Conservation (phyloP, 2,888 invertebrate genomes). For the Leptarthrus brevirostris region DNA sequence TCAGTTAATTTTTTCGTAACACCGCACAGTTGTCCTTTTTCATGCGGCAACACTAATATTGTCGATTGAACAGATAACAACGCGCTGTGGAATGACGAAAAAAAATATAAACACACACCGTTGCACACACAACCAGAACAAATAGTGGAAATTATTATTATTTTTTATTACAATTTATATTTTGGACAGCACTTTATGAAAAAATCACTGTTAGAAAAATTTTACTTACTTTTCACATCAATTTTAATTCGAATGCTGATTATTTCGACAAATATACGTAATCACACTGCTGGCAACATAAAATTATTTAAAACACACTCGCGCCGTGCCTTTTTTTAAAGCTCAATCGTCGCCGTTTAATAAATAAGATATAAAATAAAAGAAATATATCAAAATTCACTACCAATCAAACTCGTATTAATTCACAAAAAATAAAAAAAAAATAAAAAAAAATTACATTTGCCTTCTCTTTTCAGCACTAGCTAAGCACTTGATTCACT, state of each 20-base stretch:
- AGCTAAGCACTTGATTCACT: slow-evolving; percentile 17
- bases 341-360: neutral
- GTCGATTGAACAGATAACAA: too few relatives aligned
- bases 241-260: slow-evolving; percentile 3
- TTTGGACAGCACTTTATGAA: slow-evolving; percentile 18
- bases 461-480: slow-evolving; percentile 23
- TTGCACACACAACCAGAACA: slow-evolving; percentile 19
- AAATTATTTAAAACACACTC: slow-evolving; percentile 15
- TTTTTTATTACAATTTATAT: slow-evolving; percentile 24
- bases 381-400: slow-evolving; percentile 24
- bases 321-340: too few relatives aligned
- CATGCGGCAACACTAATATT: too few relatives aligned
- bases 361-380: slow-evolving; percentile 9
- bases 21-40: too few relatives aligned
- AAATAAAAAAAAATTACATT: too few relatives aligned
- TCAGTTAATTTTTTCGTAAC: too few relatives aligned
- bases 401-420: slow-evolving; percentile 6
- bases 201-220: slow-evolving; percentile 21
- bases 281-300: slow-evolving; percentile 24
- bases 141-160: slow-evolving; percentile 15
- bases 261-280: too few relatives aligned
- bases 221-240: slow-evolving; percentile 30
- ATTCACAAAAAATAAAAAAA: slow-evolving; percentile 15
- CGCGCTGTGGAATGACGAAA: slow-evolving; percentile 18
- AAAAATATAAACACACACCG: slow-evolving; percentile 10